Base-by-base conservation (phyloP, 2,797 vertebrate species). In the Phyllotis vaccarum region DNA sequence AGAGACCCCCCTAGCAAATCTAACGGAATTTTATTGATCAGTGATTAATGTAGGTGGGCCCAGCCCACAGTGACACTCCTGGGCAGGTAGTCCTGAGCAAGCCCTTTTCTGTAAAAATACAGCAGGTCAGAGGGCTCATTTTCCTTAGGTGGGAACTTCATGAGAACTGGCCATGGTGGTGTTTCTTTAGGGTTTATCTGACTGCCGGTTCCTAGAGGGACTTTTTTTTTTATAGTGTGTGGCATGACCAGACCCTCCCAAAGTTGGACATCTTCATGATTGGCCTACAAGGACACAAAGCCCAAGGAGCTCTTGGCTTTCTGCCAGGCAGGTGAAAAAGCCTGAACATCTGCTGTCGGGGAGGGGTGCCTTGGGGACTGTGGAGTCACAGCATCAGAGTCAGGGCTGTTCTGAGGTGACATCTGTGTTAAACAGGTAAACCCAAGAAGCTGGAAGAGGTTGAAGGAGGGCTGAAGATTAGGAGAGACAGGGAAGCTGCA, bases 291-390 rank as follows among this genome's bases (percentile, higher is more conserved):
- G 80, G 52, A 46, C 0, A 0, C 0, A n/a, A 82, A 13, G 17
- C 29, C 34, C 0, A 27, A 64, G 52, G 46, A 22, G 9, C 2
- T 12, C 3, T 76, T 8, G 37, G 12, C 17, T 54, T 89, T 79
- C 89, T 87, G 40, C 4, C 37, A 40, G 82, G 16, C 14, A 17
- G 13, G 31, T 70, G 46, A 24, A 27, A 34, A 86, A 34, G 19
- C 34, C 22, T 75, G 87, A 27, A 68, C 3, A 1, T 29, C 19
- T 49, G 14, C 4, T 40, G 31, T 6, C 2, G 49, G 2, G 16
- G 2, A 0, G 31, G 40, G 3, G 5, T 24, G 27, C 79, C 46
- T 12, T 31, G 60, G 12, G 13, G 0, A 0, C 0, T 10, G 22
- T 34, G 24, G 43, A 75, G 21, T 29, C 10, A 46, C 11, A 54